Evolutionary conservation across 2,113 vertebrate species (phyloP).

Genomic region (Sylvietta virens): DNA sequence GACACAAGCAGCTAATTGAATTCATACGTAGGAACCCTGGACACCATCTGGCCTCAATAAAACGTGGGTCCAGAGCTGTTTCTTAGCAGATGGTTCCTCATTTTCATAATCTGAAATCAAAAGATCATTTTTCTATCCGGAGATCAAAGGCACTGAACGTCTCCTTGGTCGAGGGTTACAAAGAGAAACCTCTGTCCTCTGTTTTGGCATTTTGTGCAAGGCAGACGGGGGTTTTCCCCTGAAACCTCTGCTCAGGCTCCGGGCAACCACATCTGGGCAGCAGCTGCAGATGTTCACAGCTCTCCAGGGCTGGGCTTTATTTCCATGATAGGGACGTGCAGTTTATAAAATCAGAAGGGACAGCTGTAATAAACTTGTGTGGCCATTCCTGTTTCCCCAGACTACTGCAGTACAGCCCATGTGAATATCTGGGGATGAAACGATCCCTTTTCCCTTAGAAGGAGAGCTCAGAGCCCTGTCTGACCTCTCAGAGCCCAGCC

Average conservation of each 20-base stretch:
- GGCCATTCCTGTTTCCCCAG: not conserved
- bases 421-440: not conserved
- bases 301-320: not conserved
- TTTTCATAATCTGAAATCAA: slow-evolving; percentile 45
- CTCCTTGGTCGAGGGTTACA: not conserved
- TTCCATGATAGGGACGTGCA: not conserved
- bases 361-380: not conserved
- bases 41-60: slow-evolving; percentile 63
- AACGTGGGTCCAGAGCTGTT: not conserved
- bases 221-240: not conserved
- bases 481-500: not conserved
- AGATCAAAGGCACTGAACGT: not conserved
- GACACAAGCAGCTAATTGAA: slow-evolving; percentile 53
- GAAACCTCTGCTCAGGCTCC: not conserved
- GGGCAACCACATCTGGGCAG: slow-evolving; percentile 31
- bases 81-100: slow-evolving; percentile 5
- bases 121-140: slow-evolving; percentile 36
- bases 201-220: not conserved
- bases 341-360: not conserved
- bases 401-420: not conserved
- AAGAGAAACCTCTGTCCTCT: not conserved
- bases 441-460: not conserved
- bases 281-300: slow-evolving; percentile 30
- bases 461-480: not conserved
- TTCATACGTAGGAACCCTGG: slow-evolving; percentile 26